These are phyloP conservation scores for Macropodus opercularis DNA, from an alignment of 2,797 vertebrate genomes.

Conservation along the genomic window DNA sequence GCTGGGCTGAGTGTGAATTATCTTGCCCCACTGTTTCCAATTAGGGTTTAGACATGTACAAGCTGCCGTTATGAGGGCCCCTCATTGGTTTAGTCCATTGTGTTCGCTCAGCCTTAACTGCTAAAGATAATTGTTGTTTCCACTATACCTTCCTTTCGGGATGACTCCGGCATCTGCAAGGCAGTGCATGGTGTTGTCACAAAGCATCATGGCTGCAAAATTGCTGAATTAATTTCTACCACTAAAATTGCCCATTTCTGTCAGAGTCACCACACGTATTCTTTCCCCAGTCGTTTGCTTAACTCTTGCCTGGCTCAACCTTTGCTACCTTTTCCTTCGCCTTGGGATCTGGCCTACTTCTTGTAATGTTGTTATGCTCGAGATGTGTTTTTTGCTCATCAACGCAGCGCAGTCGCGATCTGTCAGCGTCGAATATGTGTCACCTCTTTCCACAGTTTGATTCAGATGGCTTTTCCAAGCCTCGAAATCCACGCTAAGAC, in stretches of 20 bases:
- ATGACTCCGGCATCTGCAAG: slow-evolving; percentile 38
- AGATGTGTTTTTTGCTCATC: slow-evolving; percentile 49
- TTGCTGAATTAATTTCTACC: slow-evolving; percentile 50
- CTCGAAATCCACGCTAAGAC: slow-evolving; percentile 16
- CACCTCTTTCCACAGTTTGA: slow-evolving; percentile 31
- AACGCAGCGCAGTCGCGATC: slow-evolving; percentile 30
- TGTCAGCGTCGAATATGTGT: slow-evolving; percentile 38
- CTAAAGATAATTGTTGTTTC: slow-evolving; percentile 77
- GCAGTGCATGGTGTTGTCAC: slow-evolving; percentile 35
- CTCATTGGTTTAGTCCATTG: slow-evolving; percentile 65
- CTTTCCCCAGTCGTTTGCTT: slow-evolving; percentile 28
- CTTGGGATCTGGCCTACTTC: slow-evolving; percentile 54
- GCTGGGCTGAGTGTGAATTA: slow-evolving; percentile 73
- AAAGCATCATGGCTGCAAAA: slow-evolving; percentile 40
- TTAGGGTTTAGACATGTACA: slow-evolving; percentile 74
- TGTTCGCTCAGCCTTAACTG: slow-evolving; percentile 75
- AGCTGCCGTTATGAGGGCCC: slow-evolving; percentile 69
- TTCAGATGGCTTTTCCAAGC: slow-evolving; percentile 3
- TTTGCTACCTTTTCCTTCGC: slow-evolving; percentile 30
- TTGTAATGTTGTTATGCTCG: slow-evolving; percentile 45
- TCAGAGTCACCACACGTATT: slow-evolving; percentile 24
- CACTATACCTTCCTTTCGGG: slow-evolving; percentile 65
- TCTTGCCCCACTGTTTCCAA: slow-evolving; percentile 77
- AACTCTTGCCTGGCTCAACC: slow-evolving; percentile 22
- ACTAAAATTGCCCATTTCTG: slow-evolving; percentile 43